Base-by-base conservation (phyloP, 2,888 invertebrate genomes). In the Endomychus coccineus region DNA sequence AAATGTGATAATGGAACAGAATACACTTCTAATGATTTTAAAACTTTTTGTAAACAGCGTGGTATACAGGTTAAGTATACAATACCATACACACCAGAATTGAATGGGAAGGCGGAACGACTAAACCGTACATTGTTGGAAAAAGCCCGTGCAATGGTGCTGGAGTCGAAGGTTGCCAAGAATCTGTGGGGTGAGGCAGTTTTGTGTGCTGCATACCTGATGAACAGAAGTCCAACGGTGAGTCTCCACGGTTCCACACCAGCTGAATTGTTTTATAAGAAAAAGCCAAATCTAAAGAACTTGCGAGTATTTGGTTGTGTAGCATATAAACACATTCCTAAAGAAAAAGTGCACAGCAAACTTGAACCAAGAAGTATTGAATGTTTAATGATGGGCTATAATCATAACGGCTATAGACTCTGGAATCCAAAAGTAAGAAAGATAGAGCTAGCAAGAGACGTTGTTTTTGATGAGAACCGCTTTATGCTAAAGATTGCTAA, bases 121-220 rank as follows among this genome's bases (percentile, higher is more conserved):
- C 21, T 41, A n/a, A 41, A 41, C 16, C 14, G 37, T 15, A 58
- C 55, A 5, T 48, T 63, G 23, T 51, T 55, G 4, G 58, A 62
- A 43, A 61, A 53, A 41, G 56, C 57, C 33, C 49, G 59, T 21
- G 42, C 53, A 23, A 45, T 60, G 47, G 4, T 64, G 34, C 40
- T 45, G 29, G 46, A 56, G 23, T 52, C 55, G 2, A 48, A 54
- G 12, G 24, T 59, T 2, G 36, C 39, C 9, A 59, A 62, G 42
- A 4, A 2, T 3, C 58, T 63, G 32, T 63, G 59, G 61, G 51
- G 53, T 19, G 58, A 60, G 40, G 60, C 58, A 15, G 51, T 59
- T n/a, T 56, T 16, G 15, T 7, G 55, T 27, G 56, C 57, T 19
- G 47, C 49, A 16, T 55, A 56, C 45, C 43, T 64, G 13, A 51